Base-by-base conservation (phyloP, 2,888 invertebrate species). In the Stenolophus ochropezus region DNA sequence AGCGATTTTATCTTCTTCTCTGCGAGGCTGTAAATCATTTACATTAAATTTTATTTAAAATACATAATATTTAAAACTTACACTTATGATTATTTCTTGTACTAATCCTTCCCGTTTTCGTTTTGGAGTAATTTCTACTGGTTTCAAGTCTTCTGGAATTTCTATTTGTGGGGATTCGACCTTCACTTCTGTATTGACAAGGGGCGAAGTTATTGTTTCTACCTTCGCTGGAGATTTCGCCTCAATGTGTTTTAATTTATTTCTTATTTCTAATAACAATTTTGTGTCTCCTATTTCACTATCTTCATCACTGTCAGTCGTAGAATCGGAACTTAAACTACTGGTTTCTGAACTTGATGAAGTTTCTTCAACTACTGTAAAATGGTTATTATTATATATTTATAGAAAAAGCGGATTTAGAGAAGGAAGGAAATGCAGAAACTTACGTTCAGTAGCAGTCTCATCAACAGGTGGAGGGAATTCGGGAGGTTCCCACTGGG, bases 401-500 rank as follows among this genome's bases (percentile, higher is more conserved):
- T 20, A n/a, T n/a, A n/a, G n/a, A n/a, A n/a, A n/a, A n/a, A n/a
- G n/a, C n/a, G n/a, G n/a, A n/a, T n/a, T n/a, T n/a, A n/a, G n/a
- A n/a, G n/a, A n/a, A n/a, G n/a, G n/a, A n/a, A n/a, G n/a, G n/a
- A n/a, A n/a, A n/a, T n/a, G n/a, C n/a, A n/a, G n/a, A 21, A 42
- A 74, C 47, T 82, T 79, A 82, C 82, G 16, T 78, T 82, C 82
- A 18, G 21, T 14, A 23, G 49, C 33, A 18, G 73, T 21, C 75
- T 83, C 83, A 47, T 83, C 84, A 27, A 89, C 87, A 1, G 90
- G 89, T 0, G 90, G 89, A 0, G 91, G 91, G 81, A 89, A 87
- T 82, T 88, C 87, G 56, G 94, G 95, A 27, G 95, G 95, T 84
- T 93, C 90, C 97, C 97, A 97, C 87, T 96, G 96, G 20, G 96